Evolutionary conservation across 2,113 vertebrate genomes (phyloP), one percentile per base, ranked within the genome.

Genomic region (Pimephales promelas): DNA sequence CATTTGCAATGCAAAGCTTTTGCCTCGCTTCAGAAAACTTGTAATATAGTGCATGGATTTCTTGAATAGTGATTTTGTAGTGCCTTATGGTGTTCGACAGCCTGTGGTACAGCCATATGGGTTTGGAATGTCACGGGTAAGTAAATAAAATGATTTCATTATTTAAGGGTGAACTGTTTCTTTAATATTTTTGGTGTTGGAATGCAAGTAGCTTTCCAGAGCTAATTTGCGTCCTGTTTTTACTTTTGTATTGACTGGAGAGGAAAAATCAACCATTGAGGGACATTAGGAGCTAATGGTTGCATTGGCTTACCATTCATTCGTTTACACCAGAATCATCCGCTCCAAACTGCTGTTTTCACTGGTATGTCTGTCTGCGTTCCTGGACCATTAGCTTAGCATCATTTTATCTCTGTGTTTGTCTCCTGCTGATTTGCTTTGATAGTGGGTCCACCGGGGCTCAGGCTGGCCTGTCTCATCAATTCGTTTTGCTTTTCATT

Each of bases 381-480:
- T 81, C 34, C 26, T 43, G 43, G 56, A 54, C 78, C n/a, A 70
- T 75, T 73, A 71, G 56, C 82, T 86, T 86, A 83, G 56, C 82
- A 28, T 85, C 66, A 52, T 45, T 57, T 64, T 80, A 68, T 85
- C 70, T 85, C 66, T 73, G 28, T 72, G 79, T 82, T 71, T 87
- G 26, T 54, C 70, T 87, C 79, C 57, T 73, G 74, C 73, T 81
- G 73, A 82, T 84, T 83, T 62, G 49, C 59, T 85, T 85, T 85
- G 79, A 85, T 85, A 75, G 70, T 54, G 26, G 59, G 74, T 68
- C 59, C 47, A 62, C 59, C 13, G 57, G 62, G 68, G 56, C 76
- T 80, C 54, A 40, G 68, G 5, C 57, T 57, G 72, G 79, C 71
- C 61, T 45, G 71, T 85, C 84, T 83, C 84, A 85, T 87, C 77